These are phyloP conservation scores for Drosophila baimaii DNA, from an alignment of 1,140 invertebrate genomes.

Conservation along the genomic window DNA sequence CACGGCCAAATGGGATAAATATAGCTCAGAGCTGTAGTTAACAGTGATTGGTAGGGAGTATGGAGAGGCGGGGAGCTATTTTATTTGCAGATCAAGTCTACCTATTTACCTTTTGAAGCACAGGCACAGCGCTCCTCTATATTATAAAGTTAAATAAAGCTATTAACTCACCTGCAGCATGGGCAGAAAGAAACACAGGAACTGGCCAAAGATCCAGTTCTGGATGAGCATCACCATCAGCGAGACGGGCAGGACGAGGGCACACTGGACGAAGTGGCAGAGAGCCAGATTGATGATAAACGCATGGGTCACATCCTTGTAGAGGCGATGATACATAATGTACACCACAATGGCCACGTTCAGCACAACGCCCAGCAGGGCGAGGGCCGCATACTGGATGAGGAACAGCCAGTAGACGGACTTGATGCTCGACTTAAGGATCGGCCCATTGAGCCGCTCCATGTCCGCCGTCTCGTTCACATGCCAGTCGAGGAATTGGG, in stretches of 20 bases:
- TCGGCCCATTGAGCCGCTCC: conserved; percentile 72
- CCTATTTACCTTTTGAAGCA: no score
- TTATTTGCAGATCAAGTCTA: background rate
- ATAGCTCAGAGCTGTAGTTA: conserved; percentile 30
- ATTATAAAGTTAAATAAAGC: no score
- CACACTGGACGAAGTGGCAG: conserved; percentile 88
- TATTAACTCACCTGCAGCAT: conserved; percentile 91
- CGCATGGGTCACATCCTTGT: conserved; percentile 87
- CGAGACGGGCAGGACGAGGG: conserved; percentile 88
- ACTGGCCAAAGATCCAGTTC: conserved; percentile 91
- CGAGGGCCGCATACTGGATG: conserved; percentile 87
- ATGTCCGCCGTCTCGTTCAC: conserved; percentile 69
- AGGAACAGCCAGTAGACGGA: conserved; percentile 88
- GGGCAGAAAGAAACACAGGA: conserved; percentile 90
- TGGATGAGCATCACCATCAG: conserved; percentile 88
- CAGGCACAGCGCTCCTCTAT: no score
- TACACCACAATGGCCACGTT: conserved; percentile 87
- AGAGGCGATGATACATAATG: conserved; percentile 86
- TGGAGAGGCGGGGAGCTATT: background rate
- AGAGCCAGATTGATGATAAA: conserved; percentile 89
- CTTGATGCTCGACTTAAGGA: conserved; percentile 84
- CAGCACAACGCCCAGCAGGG: conserved; percentile 86
- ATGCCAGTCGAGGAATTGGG: conserved; percentile 67
- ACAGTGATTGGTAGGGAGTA: conserved; percentile 21
- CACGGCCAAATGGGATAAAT: conserved; percentile 31